Percentiles rank a stretch among this genome's conserved stretches.
These are phyloP conservation scores for Phortica magna DNA, from an alignment of 2,888 invertebrate species.

Conservation along the genomic window DNA sequence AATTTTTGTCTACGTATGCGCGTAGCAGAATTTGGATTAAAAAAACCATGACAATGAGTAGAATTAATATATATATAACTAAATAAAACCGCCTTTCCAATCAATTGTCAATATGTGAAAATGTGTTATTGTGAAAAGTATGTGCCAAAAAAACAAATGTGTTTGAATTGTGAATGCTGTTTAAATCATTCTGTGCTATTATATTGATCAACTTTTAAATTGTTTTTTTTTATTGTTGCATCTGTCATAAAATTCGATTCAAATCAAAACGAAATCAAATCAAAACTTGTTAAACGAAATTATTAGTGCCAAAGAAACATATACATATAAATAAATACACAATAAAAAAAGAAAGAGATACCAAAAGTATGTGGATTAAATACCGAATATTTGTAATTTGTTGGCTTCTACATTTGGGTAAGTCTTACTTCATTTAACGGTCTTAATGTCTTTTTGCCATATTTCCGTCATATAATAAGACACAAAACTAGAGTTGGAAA, in stretches of 20 bases:
- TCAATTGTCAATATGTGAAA: neutral
- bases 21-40: too few species aligned
- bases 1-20: too few species aligned
- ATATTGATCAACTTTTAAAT: neutral
- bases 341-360: conserved; percentile 5
- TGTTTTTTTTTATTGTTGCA: neutral
- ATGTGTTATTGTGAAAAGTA: neutral
- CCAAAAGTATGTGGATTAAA: conserved; percentile 78
- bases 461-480: too few species aligned
- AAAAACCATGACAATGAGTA: too few species aligned
- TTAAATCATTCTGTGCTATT: neutral
- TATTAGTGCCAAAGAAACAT: neutral
- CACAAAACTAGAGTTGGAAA: too few species aligned
- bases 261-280: neutral
- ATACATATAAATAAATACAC: neutral
- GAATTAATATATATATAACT: too few species aligned
- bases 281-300: neutral
- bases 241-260: neutral
- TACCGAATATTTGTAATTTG: conserved; percentile 76
- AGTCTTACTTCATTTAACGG: conserved; percentile 53
- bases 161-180: conserved; percentile 3
- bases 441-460: too few species aligned
- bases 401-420: conserved; percentile 77
- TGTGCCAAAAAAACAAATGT: neutral
- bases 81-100: too few species aligned